These are phyloP conservation scores for Diadema setosum DNA, from an alignment of 35 echinoderm and acorn worm species.

Conservation along the genomic window DNA sequence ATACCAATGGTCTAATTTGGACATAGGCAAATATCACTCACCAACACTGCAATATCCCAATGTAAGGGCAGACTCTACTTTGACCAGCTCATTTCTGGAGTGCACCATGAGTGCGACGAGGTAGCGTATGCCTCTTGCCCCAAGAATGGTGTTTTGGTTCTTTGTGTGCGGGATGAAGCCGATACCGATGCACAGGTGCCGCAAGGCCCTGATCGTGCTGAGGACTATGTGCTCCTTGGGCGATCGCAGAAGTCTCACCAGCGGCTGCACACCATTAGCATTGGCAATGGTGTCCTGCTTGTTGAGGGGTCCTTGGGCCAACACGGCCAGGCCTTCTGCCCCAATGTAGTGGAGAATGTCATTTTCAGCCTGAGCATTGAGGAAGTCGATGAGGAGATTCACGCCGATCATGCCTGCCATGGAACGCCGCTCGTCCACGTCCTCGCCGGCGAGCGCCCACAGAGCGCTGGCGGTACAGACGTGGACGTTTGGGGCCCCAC, in stretches of 20 bases:
- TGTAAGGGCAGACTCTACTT: constrained; percentile 86
- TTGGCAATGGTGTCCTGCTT: constrained; percentile 85
- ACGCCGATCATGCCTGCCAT: constrained; percentile 97
- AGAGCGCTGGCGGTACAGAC: constrained; percentile 85
- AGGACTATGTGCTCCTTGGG: constrained; percentile 97
- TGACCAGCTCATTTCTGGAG: constrained; percentile 88
- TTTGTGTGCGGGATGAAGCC: constrained; percentile 82
- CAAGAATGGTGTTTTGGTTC: constrained; percentile 82
- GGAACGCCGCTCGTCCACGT: constrained; percentile 82
- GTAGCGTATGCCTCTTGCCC: constrained; percentile 79
- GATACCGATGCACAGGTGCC: constrained; percentile 86
- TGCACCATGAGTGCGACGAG: constrained; percentile 94
- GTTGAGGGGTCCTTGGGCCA: constrained; percentile 86
- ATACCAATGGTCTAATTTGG: too few species aligned
- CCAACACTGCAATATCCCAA: constrained; percentile 90
- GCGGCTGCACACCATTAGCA: constrained; percentile 87
- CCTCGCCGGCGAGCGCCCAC: constrained; percentile 93
- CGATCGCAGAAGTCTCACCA: constrained; percentile 79
- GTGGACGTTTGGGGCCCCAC: constrained; percentile 81
- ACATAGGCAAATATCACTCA: too few species aligned
- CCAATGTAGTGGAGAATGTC: constrained; percentile 96
- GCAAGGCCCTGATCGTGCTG: constrained; percentile 77
- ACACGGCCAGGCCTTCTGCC: constrained; percentile 84
- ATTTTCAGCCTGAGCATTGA: constrained; percentile 77
- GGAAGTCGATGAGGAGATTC: constrained; percentile 81